Conservation (phyloP, 2,888 invertebrate genomes). For the Patella caerulea region DNA sequence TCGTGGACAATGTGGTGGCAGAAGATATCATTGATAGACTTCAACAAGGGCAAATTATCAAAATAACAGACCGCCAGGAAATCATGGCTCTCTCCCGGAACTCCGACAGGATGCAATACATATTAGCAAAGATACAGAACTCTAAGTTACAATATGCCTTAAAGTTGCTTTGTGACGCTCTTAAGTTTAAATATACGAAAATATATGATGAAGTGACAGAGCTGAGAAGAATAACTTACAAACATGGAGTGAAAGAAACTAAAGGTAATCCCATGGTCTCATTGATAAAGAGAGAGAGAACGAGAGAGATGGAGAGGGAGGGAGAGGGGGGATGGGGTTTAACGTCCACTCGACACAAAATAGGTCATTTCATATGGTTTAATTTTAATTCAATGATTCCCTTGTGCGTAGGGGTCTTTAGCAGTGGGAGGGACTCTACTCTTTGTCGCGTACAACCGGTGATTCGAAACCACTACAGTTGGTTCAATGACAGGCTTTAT, state of each 20-base stretch:
- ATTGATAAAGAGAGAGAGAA: too few species aligned
- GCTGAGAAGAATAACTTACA: constrained; percentile 53
- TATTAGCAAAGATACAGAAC: constrained; percentile 56
- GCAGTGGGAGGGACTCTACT: too few species aligned
- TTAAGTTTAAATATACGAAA: constrained; percentile 63
- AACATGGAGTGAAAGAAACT: constrained; percentile 52
- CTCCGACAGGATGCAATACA: constrained; percentile 56
- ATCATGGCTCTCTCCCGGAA: constrained; percentile 53
- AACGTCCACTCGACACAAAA: too few species aligned
- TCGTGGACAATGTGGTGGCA: constrained; percentile 58
- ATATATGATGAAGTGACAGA: constrained; percentile 57
- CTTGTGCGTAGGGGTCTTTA: too few species aligned
- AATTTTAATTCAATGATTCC: too few species aligned
- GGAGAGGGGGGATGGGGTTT: too few species aligned
- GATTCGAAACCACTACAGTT: too few species aligned
- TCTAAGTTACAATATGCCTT: constrained; percentile 50
- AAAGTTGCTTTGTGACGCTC: constrained; percentile 58
- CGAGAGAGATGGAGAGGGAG: too few species aligned
- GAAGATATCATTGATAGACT: constrained; percentile 65
- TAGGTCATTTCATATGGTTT: too few species aligned
- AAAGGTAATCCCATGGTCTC: constrained; percentile 40
- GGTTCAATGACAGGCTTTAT: too few species aligned
- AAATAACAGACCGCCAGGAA: constrained; percentile 61
- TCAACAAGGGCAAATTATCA: constrained; percentile 61
- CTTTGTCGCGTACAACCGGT: too few species aligned